Evolutionary conservation across 1,140 invertebrate species (phyloP).

Genomic region (Leptinotarsa texana): DNA sequence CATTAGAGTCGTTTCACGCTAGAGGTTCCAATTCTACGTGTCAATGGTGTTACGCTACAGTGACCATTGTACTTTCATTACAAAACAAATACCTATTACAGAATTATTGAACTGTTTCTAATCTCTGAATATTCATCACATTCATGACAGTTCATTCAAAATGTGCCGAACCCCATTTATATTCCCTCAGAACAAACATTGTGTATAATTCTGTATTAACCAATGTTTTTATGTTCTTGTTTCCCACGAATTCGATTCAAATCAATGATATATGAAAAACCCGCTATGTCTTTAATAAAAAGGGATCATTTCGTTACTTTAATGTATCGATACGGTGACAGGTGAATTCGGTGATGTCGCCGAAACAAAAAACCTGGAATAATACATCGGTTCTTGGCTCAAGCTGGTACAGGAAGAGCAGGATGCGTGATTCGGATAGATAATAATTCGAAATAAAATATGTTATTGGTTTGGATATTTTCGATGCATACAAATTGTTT

Average conservation of each 20-base stretch:
- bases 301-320: not conserved
- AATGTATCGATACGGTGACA: not conserved
- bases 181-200: too few species aligned
- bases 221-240: not conserved
- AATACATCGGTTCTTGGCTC: not conserved
- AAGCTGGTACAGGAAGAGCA: not conserved
- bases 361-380: not conserved
- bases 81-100: too few species aligned
- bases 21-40: too few species aligned
- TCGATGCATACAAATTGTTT: not conserved
- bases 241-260: not conserved
- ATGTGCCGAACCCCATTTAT: too few species aligned
- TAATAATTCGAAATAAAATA: not conserved
- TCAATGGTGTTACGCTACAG: too few species aligned
- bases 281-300: not conserved
- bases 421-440: not conserved
- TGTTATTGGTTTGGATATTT: not conserved
- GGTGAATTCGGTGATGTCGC: slow-evolving; percentile 1
- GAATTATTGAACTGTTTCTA: too few species aligned
- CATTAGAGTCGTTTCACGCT: too few species aligned
- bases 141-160: too few species aligned
- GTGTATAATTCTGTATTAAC: not conserved
- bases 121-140: too few species aligned
- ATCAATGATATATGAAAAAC: not conserved
- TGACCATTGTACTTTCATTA: too few species aligned